A percentile compares a stretch with the other conserved stretches of the same genome.
Evolutionary conservation across 2,113 vertebrate species (phyloP).

Genomic region (Nerophis lumbriciformis): DNA sequence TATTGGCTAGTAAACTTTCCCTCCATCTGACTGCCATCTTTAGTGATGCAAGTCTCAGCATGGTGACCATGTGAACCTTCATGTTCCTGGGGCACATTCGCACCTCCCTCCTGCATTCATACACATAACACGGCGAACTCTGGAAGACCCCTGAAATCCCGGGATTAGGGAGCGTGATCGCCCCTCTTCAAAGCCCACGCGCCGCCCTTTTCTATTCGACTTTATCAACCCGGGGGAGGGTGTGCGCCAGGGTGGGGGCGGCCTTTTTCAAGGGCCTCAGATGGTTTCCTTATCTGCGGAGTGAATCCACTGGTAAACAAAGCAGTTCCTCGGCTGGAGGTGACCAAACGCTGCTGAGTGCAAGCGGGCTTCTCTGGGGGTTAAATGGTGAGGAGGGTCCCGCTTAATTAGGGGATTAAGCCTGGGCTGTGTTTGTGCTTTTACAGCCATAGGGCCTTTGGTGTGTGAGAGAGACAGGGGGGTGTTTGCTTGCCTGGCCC

Average conservation of each 20-base stretch:
- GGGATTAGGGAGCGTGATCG: slow-evolving; percentile 73
- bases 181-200: slow-evolving; percentile 62
- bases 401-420: slow-evolving; percentile 76
- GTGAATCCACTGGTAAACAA: slow-evolving; percentile 60
- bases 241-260: slow-evolving; percentile 1
- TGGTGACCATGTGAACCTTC: slow-evolving; percentile 18
- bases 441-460: slow-evolving; percentile 52
- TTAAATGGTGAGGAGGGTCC: slow-evolving; percentile 65
- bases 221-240: slow-evolving; percentile 52
- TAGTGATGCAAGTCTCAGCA: slow-evolving; percentile 20
- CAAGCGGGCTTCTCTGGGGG: slow-evolving; percentile 55
- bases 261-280: slow-evolving; percentile 49
- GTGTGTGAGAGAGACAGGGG: slow-evolving; percentile 31
- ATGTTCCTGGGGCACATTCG: slow-evolving; percentile 32
- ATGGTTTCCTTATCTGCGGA: slow-evolving; percentile 63
- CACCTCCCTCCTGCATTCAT: slow-evolving; percentile 62
- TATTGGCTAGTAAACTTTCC: not conserved
- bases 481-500: slow-evolving; percentile 57
- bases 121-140: slow-evolving; percentile 66
- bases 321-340: slow-evolving; percentile 68
- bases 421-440: slow-evolving; percentile 67
- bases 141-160: slow-evolving; percentile 63
- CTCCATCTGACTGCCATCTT: slow-evolving; percentile 7
- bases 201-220: slow-evolving; percentile 53
- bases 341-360: slow-evolving; percentile 64